Evolutionary conservation across 2,797 vertebrate species (phyloP).

Genomic region (Gambusia yucatana): DNA sequence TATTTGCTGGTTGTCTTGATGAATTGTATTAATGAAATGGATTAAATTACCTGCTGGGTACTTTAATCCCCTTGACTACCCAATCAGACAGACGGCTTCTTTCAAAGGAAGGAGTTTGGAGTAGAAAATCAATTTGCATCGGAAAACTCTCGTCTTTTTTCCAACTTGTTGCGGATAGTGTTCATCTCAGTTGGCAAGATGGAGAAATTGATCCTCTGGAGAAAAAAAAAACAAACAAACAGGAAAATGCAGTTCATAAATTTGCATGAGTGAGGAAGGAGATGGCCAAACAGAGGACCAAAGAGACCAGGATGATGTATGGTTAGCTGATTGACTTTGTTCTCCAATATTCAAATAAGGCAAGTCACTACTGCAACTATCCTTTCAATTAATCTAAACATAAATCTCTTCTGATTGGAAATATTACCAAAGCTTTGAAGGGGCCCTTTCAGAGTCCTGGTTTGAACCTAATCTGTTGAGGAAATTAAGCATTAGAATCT

Average conservation of each 20-base stretch:
- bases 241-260: not conserved
- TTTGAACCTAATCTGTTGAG: not conserved
- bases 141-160: conserved; percentile 13
- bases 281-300: not conserved
- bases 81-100: not conserved
- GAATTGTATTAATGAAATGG: conserved; percentile 20
- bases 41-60: not conserved
- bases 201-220: not conserved
- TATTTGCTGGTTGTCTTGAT: conserved; percentile 27
- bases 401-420: not conserved
- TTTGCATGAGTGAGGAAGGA: not conserved
- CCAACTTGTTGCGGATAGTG: not conserved
- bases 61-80: not conserved
- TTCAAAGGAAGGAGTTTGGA: not conserved
- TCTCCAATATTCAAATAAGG: not conserved
- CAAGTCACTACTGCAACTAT: not conserved
- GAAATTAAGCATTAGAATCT: not conserved
- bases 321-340: not conserved
- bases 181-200: not conserved
- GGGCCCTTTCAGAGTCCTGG: not conserved
- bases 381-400: not conserved
- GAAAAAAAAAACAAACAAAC: not conserved
- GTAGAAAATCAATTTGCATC: not conserved
- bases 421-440: not conserved
- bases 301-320: not conserved